Conservation (phyloP, 2,797 vertebrate species). For the Hozukius guyotensis region DNA sequence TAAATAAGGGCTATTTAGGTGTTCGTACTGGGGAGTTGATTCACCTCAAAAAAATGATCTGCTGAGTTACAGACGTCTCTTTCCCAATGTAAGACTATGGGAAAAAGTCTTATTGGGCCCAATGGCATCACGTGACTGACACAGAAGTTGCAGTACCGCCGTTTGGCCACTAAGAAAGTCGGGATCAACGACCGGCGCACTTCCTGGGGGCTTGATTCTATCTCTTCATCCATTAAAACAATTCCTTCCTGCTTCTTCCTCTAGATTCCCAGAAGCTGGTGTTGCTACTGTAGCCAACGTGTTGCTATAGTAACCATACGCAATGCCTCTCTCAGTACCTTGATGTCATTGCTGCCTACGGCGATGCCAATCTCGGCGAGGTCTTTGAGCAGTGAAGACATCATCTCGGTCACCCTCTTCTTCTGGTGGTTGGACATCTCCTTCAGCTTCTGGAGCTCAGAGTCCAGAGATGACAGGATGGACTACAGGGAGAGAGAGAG, state of each 20-base stretch:
- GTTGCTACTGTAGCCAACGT: background rate
- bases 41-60: no score
- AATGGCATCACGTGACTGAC: no score
- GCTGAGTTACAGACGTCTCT: no score
- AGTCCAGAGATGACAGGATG: slow-evolving; percentile 93
- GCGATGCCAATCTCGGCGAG: slow-evolving; percentile 96
- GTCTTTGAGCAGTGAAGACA: slow-evolving; percentile 98
- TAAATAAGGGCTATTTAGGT: no score
- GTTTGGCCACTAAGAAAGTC: no score
- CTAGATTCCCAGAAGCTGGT: background rate
- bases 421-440: slow-evolving; percentile 99
- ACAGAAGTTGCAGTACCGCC: no score
- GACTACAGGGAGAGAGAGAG: slow-evolving; percentile 74
- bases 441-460: slow-evolving; percentile 97
- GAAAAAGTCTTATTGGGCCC: no score
- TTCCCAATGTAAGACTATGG: no score
- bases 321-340: slow-evolving; percentile 87
- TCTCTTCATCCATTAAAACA: background rate
- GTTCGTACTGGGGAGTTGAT: no score
- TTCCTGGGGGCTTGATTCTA: no score
- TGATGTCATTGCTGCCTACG: slow-evolving; percentile 96
- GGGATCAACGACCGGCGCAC: no score
- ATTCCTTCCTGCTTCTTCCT: background rate
- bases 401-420: slow-evolving; percentile 97
- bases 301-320: background rate